Evolutionary conservation across 2,888 invertebrate genomes (phyloP).

Genomic region (Bedellia somnulentella): DNA sequence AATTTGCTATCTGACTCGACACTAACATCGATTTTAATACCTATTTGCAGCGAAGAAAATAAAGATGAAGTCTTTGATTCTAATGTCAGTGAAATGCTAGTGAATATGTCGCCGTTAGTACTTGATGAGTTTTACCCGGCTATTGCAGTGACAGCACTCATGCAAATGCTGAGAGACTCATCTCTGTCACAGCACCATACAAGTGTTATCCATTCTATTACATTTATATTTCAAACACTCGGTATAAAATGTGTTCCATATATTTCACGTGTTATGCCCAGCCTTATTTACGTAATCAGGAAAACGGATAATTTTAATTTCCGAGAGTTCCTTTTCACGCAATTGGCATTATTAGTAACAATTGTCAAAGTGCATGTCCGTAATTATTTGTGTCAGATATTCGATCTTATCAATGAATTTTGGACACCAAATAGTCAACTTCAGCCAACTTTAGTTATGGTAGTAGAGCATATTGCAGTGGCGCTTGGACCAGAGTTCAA

Average conservation of each 20-base stretch:
- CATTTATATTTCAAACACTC: slow-evolving; percentile 93
- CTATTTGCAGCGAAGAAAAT: slow-evolving; percentile 68
- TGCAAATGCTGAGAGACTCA: slow-evolving; percentile 92
- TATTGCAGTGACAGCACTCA: slow-evolving; percentile 91
- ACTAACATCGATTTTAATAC: slow-evolving; percentile 77
- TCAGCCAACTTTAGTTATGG: slow-evolving; percentile 84
- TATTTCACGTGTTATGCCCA: slow-evolving; percentile 87
- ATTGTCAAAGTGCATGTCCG: slow-evolving; percentile 97
- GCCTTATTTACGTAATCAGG: slow-evolving; percentile 84
- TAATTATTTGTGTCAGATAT: slow-evolving; percentile 93
- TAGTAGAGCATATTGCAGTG: slow-evolving; percentile 91
- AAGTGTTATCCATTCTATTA: slow-evolving; percentile 93
- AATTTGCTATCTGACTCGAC: slow-evolving; percentile 89
- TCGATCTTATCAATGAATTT: slow-evolving; percentile 87
- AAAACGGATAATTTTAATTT: slow-evolving; percentile 78
- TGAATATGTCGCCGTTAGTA: slow-evolving; percentile 85
- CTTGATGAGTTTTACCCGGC: slow-evolving; percentile 98
- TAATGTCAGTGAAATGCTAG: slow-evolving; percentile 90
- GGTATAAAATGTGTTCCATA: slow-evolving; percentile 94
- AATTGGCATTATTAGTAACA: slow-evolving; percentile 88
- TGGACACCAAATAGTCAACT: slow-evolving; percentile 86
- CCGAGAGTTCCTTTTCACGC: slow-evolving; percentile 91
- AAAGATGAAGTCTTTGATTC: slow-evolving; percentile 58
- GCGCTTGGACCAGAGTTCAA: slow-evolving; percentile 96
- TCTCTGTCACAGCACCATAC: slow-evolving; percentile 89